A percentile compares a stretch with the other conserved stretches of the same genome.
These are phyloP conservation scores for Trachelipus rathkii DNA, from an alignment of 1,140 invertebrate species.

Conservation along the genomic window DNA sequence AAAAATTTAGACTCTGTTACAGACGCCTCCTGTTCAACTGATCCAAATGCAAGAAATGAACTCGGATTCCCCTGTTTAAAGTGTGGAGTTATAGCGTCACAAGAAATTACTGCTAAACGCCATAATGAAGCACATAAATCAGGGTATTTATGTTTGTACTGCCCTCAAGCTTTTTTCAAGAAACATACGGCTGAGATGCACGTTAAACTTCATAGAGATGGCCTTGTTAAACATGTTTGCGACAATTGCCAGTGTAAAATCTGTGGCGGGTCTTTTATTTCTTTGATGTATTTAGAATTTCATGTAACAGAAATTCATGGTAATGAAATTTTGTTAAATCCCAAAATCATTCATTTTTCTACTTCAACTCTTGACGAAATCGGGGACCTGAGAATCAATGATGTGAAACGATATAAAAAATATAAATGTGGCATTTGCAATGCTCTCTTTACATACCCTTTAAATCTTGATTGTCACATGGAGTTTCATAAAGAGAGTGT, in stretches of 20 bases:
- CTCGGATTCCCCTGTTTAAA: not conserved
- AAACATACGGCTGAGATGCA: not conserved
- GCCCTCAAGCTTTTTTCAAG: not conserved
- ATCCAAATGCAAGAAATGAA: not conserved
- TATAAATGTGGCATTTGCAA: not conserved
- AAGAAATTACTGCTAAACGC: conserved; percentile 1
- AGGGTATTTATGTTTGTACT: not conserved
- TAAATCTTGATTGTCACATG: conserved; percentile 1
- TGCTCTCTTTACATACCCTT: not conserved
- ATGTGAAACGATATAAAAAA: not conserved
- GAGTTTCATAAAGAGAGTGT: not conserved
- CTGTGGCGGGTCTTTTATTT: not conserved
- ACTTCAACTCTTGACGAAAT: not conserved
- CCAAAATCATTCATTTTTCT: not conserved
- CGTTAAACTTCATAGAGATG: not conserved
- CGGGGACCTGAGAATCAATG: not conserved
- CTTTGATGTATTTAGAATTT: not conserved
- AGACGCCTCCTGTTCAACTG: not conserved
- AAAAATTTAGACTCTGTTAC: not conserved
- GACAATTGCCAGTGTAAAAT: not conserved
- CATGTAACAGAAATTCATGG: not conserved
- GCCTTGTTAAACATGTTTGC: not conserved
- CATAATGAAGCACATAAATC: not conserved
- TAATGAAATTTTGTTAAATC: not conserved
- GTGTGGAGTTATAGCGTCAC: not conserved